A percentile compares a stretch with the other conserved stretches of the same genome.
phyloP scores from a whole-genome alignment of 2,113 vertebrate genomes.

The Forbesichthys agassizii region DNA sequence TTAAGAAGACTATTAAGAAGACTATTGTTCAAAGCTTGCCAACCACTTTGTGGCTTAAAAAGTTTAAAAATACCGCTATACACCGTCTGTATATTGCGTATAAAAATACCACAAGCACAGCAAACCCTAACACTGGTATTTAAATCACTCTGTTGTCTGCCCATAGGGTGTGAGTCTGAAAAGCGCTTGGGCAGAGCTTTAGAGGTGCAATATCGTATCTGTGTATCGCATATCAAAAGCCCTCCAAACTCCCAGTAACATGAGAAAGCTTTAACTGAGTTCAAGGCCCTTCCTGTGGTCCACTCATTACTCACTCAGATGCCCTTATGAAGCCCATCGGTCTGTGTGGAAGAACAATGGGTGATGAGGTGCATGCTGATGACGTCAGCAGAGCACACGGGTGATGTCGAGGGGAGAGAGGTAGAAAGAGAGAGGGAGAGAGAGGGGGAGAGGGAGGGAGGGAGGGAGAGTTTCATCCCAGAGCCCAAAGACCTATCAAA shows the following conservation, averaged over 20 bases:
- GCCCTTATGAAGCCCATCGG: neutral
- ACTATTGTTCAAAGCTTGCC: too few relatives aligned
- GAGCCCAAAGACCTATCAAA: slow-evolving; percentile 43
- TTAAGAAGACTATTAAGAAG: too few relatives aligned
- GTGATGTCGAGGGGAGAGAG: slow-evolving; percentile 32
- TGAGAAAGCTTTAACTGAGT: slow-evolving; percentile 59
- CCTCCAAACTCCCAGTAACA: slow-evolving; percentile 41
- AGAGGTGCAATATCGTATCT: slow-evolving; percentile 58
- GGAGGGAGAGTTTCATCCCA: slow-evolving; percentile 26
- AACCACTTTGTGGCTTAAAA: too few relatives aligned
- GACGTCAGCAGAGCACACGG: slow-evolving; percentile 36
- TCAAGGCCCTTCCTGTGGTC: slow-evolving; percentile 48
- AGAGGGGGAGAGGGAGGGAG: neutral
- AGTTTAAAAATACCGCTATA: neutral
- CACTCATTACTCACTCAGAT: slow-evolving; percentile 34
- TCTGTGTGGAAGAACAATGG: slow-evolving; percentile 37
- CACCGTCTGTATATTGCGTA: slow-evolving; percentile 20
- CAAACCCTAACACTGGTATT: neutral
- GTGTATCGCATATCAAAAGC: slow-evolving; percentile 71
- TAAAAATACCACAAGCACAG: slow-evolving; percentile 21
- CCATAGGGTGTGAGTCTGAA: slow-evolving; percentile 32
- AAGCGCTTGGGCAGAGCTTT: slow-evolving; percentile 33
- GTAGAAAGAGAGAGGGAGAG: slow-evolving; percentile 29
- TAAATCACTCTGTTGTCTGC: slow-evolving; percentile 38
- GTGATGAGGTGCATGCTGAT: slow-evolving; percentile 28